Conservation (phyloP, 2,888 invertebrate genomes). For the Chymomyza amoena region DNA sequence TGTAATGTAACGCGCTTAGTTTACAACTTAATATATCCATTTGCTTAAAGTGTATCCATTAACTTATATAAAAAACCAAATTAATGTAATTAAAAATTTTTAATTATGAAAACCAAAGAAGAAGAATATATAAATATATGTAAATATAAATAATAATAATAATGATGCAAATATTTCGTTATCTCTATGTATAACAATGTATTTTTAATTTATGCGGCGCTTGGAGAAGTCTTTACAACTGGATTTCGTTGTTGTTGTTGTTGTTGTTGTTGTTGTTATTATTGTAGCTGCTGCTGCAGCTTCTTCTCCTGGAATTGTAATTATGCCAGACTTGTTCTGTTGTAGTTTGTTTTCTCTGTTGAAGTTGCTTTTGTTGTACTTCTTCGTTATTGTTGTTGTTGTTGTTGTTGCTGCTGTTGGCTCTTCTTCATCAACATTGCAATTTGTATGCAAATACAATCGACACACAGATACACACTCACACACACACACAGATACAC, state of each 20-base stretch:
- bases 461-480: constrained; percentile 36
- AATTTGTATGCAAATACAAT: constrained; percentile 74
- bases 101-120: constrained; percentile 31
- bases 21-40: constrained; percentile 7
- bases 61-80: not conserved
- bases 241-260: constrained; percentile 15
- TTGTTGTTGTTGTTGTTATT: constrained; percentile 2
- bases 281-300: constrained; percentile 21
- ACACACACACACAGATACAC: constrained; percentile 23
- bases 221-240: constrained; percentile 36
- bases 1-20: too few relatives aligned
- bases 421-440: constrained; percentile 61
- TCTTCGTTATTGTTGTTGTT: constrained; percentile 26
- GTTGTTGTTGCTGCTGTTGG: constrained; percentile 25
- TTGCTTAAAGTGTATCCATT: constrained; percentile 7
- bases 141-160: constrained; percentile 28
- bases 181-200: not conserved
- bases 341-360: constrained; percentile 7
- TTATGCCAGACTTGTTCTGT: constrained; percentile 59
- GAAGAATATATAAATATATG: constrained; percentile 7
- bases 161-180: constrained; percentile 34
- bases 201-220: constrained; percentile 27
- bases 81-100: constrained; percentile 39
- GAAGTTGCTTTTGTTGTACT: not conserved
- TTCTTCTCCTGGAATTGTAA: constrained; percentile 28